Percentiles rank a stretch among this genome's conserved stretches.
These are phyloP conservation scores for Anniella stebbinsi DNA, from an alignment of 2,797 vertebrate species.

Conservation along the genomic window DNA sequence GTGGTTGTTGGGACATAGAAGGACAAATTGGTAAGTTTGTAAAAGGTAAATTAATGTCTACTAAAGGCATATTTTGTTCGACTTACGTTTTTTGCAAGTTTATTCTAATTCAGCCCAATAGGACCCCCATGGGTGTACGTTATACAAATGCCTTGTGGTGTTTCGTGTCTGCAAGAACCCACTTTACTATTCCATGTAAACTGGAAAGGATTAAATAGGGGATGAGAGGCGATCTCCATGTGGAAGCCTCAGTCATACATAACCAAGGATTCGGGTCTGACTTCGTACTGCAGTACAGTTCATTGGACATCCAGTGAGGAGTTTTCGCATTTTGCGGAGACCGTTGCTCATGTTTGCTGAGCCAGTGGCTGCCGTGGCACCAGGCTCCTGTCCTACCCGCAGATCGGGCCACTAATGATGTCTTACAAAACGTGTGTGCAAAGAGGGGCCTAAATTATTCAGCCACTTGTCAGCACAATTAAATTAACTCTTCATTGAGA, in stretches of 20 bases:
- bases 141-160: no score
- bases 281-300: neutral
- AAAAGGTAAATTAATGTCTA: no score
- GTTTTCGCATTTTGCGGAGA: neutral
- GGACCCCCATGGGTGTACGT: no score
- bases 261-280: neutral
- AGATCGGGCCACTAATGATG: constrained; percentile 59
- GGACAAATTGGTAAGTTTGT: no score
- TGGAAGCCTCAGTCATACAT: neutral
- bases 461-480: constrained; percentile 73
- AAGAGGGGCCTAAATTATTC: constrained; percentile 69
- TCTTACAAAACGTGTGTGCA: constrained; percentile 34
- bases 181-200: neutral
- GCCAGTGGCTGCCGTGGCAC: neutral
- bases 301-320: neutral
- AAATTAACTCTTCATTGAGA: constrained; percentile 67
- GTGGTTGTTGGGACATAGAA: no score
- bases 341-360: neutral
- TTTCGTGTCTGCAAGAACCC: neutral
- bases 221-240: neutral
- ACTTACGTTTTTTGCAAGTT: no score
- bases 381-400: neutral
- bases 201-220: neutral
- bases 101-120: no score
- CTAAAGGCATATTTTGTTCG: no score